These are phyloP conservation scores for Pipistrellus kuhlii DNA, from an alignment of 2,797 vertebrate species.

Conservation along the genomic window DNA sequence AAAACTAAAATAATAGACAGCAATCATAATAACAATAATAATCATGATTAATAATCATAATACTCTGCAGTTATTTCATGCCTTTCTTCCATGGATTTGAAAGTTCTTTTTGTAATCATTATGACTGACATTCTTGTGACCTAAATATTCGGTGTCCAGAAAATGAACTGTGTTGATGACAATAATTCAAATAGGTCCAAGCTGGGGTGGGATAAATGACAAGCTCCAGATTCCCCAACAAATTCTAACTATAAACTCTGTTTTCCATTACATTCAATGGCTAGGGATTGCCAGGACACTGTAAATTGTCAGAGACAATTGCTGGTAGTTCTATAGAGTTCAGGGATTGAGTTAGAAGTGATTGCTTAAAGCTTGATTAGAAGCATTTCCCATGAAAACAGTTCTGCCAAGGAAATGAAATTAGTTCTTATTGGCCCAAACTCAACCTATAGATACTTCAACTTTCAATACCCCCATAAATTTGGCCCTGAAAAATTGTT, in stretches of 20 bases:
- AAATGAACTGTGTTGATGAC: conserved; percentile 49
- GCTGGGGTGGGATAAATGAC: conserved; percentile 53
- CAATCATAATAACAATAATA: conserved; percentile 52
- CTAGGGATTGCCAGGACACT: conserved; percentile 58
- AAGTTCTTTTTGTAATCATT: conserved; percentile 51
- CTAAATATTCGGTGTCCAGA: conserved; percentile 34
- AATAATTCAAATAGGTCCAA: conserved; percentile 67
- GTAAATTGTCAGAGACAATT: conserved; percentile 60
- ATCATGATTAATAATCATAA: conserved; percentile 68
- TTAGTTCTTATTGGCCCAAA: background rate
- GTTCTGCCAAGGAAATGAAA: conserved; percentile 56
- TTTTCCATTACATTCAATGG: conserved; percentile 70
- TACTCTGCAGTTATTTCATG: conserved; percentile 58
- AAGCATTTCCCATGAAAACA: conserved; percentile 66
- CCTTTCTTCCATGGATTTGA: conserved; percentile 72
- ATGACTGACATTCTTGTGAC: conserved; percentile 34
- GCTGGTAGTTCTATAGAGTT: conserved; percentile 29
- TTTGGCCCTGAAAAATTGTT: conserved; percentile 13
- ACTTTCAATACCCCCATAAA: background rate
- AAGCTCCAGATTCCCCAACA: conserved; percentile 50
- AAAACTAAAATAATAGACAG: conserved; percentile 77
- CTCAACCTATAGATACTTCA: background rate
- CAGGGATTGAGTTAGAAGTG: conserved; percentile 49
- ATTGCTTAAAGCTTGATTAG: conserved; percentile 53
- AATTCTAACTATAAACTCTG: conserved; percentile 72